phyloP scores from a whole-genome alignment of 2,797 vertebrate species.

The Takifugu rubripes region DNA sequence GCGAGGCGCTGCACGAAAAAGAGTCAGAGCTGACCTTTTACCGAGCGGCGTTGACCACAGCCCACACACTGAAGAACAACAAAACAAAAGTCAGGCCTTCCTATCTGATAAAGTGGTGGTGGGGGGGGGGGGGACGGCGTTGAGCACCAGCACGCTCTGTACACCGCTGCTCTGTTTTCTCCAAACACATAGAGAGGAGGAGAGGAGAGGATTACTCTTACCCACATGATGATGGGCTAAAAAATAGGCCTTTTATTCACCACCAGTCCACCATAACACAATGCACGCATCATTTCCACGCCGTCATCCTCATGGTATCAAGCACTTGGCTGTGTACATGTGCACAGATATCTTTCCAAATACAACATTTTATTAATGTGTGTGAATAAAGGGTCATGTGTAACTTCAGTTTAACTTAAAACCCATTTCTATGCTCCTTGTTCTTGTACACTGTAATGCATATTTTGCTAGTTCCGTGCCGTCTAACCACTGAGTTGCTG shows the following conservation, averaged over 20 bases:
- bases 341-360: constrained; percentile 31
- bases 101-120: constrained; percentile 53
- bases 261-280: constrained; percentile 65
- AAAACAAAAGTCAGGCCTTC: constrained; percentile 37
- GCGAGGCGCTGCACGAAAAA: constrained; percentile 35
- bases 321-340: constrained; percentile 39
- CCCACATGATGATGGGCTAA: constrained; percentile 71
- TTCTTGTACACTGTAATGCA: too few relatives aligned
- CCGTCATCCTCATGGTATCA: constrained; percentile 54
- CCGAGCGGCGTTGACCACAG: constrained; percentile 51
- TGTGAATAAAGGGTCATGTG: too few relatives aligned
- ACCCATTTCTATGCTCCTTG: too few relatives aligned
- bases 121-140: constrained; percentile 17
- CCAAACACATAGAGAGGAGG: constrained; percentile 50
- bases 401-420: too few relatives aligned
- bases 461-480: too few relatives aligned
- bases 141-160: constrained; percentile 2
- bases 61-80: constrained; percentile 58
- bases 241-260: constrained; percentile 68
- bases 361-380: too few relatives aligned
- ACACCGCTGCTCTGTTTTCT: constrained; percentile 47
- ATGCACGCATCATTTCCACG: constrained; percentile 67
- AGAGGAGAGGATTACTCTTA: constrained; percentile 59
- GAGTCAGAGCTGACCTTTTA: constrained; percentile 62
- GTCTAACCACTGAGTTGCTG: too few relatives aligned